Conservation (phyloP, 92 coral and sea anemone genomes). For the Epizoanthus scotinus region DNA sequence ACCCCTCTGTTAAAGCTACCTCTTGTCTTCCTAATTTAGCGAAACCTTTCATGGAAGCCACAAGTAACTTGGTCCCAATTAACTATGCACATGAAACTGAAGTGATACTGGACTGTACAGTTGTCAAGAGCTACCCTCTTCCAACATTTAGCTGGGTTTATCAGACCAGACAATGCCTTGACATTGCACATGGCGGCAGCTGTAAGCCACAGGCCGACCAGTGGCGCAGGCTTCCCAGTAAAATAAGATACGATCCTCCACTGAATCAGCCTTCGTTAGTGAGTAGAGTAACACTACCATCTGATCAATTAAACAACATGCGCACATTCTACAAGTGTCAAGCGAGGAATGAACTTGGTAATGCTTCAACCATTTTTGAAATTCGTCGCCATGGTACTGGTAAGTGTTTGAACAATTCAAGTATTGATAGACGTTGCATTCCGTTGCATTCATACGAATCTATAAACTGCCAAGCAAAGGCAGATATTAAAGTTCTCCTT, state of each 20-base stretch:
- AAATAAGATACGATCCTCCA: neutral
- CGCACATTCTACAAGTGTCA: constrained; percentile 60
- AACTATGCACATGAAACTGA: neutral
- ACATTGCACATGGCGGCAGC: neutral
- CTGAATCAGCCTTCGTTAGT: no score
- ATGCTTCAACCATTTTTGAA: constrained; percentile 29
- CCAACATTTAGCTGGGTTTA: constrained; percentile 51
- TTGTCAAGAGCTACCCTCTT: constrained; percentile 16
- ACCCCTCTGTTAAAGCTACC: no score
- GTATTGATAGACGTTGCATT: no score
- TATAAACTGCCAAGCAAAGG: no score
- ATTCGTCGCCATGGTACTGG: constrained; percentile 65
- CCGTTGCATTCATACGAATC: no score
- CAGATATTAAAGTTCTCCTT: no score
- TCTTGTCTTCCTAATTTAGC: neutral
- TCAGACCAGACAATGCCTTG: constrained; percentile 12
- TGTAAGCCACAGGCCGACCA: constrained; percentile 27
- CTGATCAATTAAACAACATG: neutral
- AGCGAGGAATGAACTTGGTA: constrained; percentile 63
- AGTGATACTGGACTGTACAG: constrained; percentile 15
- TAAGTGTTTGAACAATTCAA: no score
- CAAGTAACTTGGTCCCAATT: neutral
- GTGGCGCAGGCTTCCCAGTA: constrained; percentile 13
- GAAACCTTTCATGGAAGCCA: constrained; percentile 10
- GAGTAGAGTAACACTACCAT: neutral